phyloP scores from a whole-genome alignment of 2,113 vertebrate genomes.

The Corythaeola cristata region DNA sequence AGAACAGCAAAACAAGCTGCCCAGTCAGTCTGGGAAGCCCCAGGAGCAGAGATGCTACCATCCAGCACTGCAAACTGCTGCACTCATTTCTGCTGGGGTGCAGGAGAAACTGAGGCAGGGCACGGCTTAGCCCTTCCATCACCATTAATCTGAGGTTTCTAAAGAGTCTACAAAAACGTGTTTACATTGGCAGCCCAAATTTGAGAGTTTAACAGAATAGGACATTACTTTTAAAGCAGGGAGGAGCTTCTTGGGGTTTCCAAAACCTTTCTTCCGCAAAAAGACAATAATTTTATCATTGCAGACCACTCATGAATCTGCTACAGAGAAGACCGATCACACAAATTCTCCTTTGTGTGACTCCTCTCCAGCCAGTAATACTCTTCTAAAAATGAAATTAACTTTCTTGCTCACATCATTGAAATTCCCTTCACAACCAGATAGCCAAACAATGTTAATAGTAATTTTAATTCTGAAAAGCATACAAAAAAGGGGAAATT shows the following conservation, averaged over 20 bases:
- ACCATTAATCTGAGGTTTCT: not conserved
- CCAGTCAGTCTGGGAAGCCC: not conserved
- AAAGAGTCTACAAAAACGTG: not conserved
- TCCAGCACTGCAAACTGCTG: not conserved
- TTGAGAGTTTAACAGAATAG: not conserved
- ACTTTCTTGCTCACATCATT: slow-evolving; percentile 34
- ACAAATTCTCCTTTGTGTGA: not conserved
- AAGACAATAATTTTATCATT: not conserved
- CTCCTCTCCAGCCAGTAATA: slow-evolving; percentile 1
- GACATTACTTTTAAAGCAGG: not conserved
- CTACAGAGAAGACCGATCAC: not conserved
- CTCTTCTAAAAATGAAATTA: slow-evolving; percentile 50
- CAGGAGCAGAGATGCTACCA: not conserved
- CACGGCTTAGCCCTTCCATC: not conserved
- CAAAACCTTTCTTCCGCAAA: slow-evolving; percentile 26
- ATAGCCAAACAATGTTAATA: slow-evolving; percentile 64
- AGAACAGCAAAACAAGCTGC: not conserved
- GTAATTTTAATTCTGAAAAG: slow-evolving; percentile 67
- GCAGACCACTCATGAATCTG: not conserved
- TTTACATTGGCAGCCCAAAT: not conserved
- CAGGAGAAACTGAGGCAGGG: not conserved
- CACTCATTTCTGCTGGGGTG: not conserved
- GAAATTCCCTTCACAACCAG: slow-evolving; percentile 59
- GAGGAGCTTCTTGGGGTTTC: not conserved
- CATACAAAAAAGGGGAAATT: slow-evolving; percentile 18